These are phyloP conservation scores for Cromileptes altivelis DNA, from an alignment of 2,113 vertebrate species.

Conservation along the genomic window DNA sequence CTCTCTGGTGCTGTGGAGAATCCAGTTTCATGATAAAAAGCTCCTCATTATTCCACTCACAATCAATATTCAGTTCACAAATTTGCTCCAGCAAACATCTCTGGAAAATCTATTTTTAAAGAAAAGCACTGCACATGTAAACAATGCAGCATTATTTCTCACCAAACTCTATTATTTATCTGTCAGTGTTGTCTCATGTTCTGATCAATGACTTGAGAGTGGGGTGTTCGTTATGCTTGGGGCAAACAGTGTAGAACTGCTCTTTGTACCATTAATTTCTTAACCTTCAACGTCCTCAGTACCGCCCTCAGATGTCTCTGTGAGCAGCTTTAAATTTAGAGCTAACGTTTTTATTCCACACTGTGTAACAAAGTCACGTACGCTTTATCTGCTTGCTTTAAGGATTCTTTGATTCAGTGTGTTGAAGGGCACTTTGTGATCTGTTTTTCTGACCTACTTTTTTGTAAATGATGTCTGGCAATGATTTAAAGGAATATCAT, in stretches of 20 bases:
- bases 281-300: slow-evolving; percentile 7
- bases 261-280: not conserved
- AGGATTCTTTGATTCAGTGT: not conserved
- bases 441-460: slow-evolving; percentile 9
- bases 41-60: not conserved
- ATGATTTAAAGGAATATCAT: not conserved
- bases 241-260: not conserved
- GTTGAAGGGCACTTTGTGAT: not conserved
- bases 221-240: not conserved
- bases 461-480: not conserved
- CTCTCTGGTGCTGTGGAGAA: not conserved
- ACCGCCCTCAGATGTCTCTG: not conserved
- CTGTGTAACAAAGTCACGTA: not conserved
- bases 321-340: slow-evolving; percentile 2
- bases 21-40: not conserved
- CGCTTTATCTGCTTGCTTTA: not conserved
- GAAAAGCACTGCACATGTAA: not conserved
- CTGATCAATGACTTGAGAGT: not conserved
- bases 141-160: not conserved
- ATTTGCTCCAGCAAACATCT: not conserved
- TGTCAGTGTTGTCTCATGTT: not conserved
- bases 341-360: not conserved
- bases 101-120: not conserved
- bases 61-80: not conserved
- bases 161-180: not conserved